Base-by-base conservation (phyloP, 2,797 vertebrate species). In the Rhabdophis nuchalis region DNA sequence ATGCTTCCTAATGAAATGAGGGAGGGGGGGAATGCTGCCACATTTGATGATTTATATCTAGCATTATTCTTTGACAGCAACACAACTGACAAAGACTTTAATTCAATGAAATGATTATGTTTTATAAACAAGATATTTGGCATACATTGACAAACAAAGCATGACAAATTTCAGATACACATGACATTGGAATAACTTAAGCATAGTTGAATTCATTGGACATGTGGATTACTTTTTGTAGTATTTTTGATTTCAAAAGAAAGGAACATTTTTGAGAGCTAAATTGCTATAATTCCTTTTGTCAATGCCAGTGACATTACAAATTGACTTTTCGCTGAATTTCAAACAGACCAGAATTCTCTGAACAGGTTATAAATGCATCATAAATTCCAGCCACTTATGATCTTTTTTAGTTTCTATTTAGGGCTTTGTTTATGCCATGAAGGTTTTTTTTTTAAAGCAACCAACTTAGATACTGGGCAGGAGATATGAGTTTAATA, bases 1-100 rank as follows among this genome's bases (percentile, higher is more conserved):
- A 96, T 95, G 27, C 93, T 96, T 97, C 93, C 91, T 96, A 96
- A 97, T 94, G 95, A 96, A 97, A 97, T 25, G 11, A 96, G 56
- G 7, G 32, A 1, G n/a, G 6, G 16, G n/a, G 16, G 18, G 32
- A 16, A 72, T 72, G 16, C 96, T 96, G 54, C 89, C 85, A 77
- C 94, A 89, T 97, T 96, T 95, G 91, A 94, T 96, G 94, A 61
- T 77, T 95, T 95, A 93, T 95, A 94, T 91, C 93, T 95, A 56
- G 94, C 88, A 94, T 93, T 10, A 90, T 60, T 94, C 94, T 97
- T 94, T 96, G 95, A 96, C 93, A 96, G 92, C 29, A 93, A 36
- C 68, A 91, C 94, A 95, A 94, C 95, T 64, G 90, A 82, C 56
- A 96, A 96, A 92, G 91, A 95, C 90, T 89, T 96, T 94, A 96